These are phyloP conservation scores for Tetrao urogallus DNA, from an alignment of 2,113 vertebrate genomes.

Conservation along the genomic window DNA sequence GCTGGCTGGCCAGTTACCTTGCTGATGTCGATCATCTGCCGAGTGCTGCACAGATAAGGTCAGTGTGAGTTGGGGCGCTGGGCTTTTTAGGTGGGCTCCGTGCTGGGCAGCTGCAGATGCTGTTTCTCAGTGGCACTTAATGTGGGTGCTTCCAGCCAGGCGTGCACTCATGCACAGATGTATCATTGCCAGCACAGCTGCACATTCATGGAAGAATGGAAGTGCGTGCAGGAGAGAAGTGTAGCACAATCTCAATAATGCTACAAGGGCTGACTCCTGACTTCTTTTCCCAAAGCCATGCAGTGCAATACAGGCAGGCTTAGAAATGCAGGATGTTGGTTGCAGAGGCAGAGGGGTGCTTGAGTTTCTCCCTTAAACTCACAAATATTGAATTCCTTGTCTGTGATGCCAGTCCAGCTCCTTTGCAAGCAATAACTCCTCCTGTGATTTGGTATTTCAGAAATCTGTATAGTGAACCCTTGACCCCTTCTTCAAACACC, in stretches of 20 bases:
- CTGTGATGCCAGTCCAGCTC: background rate
- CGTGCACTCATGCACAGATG: fast-evolving
- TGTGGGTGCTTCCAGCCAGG: background rate
- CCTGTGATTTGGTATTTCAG: conserved; percentile 76
- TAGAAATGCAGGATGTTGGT: background rate
- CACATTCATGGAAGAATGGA: background rate
- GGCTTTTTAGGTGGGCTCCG: background rate
- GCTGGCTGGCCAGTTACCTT: conserved; percentile 98
- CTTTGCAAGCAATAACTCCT: background rate
- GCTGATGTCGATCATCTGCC: conserved; percentile 95
- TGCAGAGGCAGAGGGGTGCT: background rate
- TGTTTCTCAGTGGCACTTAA: background rate
- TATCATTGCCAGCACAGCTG: background rate
- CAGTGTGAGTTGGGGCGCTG: background rate
- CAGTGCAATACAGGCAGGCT: background rate
- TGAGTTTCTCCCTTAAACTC: background rate
- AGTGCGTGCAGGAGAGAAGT: background rate
- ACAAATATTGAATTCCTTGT: background rate
- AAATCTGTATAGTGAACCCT: conserved; percentile 90
- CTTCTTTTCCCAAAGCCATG: background rate
- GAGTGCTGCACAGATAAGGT: conserved; percentile 92
- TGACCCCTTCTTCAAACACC: conserved; percentile 92
- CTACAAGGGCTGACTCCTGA: background rate
- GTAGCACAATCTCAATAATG: background rate
- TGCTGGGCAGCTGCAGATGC: background rate